Conservation (phyloP, 2,888 invertebrate genomes). For the Listrodromus nycthemerus region DNA sequence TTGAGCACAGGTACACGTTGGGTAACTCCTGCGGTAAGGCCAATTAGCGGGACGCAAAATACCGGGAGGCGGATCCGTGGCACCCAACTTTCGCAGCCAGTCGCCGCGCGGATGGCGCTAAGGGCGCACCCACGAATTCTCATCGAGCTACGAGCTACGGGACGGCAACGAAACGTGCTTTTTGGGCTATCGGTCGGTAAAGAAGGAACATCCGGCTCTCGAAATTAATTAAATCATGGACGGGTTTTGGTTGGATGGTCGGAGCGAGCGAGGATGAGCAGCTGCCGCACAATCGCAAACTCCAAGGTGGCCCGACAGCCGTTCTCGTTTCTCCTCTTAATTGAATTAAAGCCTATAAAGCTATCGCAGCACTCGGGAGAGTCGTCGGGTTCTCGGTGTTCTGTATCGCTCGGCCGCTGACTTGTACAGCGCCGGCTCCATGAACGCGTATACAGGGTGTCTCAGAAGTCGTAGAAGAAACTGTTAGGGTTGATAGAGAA, state of each 20-base stretch:
- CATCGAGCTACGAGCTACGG: not conserved
- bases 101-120: not conserved
- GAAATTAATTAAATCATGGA: slow-evolving; percentile 39
- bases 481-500: too few species aligned
- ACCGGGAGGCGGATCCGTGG: not conserved
- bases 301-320: slow-evolving; percentile 30
- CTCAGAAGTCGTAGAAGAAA: too few species aligned
- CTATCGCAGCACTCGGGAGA: slow-evolving; percentile 36
- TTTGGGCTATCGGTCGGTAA: not conserved
- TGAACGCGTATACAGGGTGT: not conserved
- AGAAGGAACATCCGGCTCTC: not conserved
- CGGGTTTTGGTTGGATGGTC: slow-evolving; percentile 16
- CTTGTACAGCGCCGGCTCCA: slow-evolving; percentile 4
- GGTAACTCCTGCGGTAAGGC: not conserved
- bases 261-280: not conserved
- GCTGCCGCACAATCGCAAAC: slow-evolving; percentile 37
- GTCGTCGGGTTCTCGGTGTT: slow-evolving; percentile 35
- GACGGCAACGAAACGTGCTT: not conserved
- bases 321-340: slow-evolving; percentile 28
- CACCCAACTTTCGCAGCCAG: not conserved
- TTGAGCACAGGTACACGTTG: not conserved
- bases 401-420: slow-evolving; percentile 33
- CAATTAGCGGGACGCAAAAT: not conserved
- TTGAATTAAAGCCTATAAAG: slow-evolving; percentile 59
- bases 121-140: not conserved